Evolutionary conservation across 2,797 vertebrate genomes (phyloP).

Genomic region (Macropus fuliginosus): DNA sequence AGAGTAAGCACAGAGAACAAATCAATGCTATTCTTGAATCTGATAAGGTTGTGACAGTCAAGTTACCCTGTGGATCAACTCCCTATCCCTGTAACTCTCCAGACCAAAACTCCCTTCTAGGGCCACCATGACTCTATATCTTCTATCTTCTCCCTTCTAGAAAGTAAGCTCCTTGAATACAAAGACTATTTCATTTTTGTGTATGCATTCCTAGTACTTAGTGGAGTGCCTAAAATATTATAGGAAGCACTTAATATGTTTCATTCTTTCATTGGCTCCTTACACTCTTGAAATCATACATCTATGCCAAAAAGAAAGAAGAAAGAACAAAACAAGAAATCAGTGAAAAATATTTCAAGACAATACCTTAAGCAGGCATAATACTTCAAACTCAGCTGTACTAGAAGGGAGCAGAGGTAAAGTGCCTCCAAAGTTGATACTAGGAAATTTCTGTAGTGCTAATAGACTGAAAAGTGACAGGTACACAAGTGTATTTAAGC

Average conservation of each 20-base stretch:
- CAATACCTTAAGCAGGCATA: background rate
- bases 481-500: conserved; percentile 72
- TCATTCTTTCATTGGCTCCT: background rate
- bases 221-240: background rate
- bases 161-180: background rate
- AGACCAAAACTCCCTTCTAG: background rate
- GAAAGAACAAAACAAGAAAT: background rate
- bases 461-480: conserved; percentile 75
- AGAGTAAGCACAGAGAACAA: background rate
- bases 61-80: background rate
- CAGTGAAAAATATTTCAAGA: background rate
- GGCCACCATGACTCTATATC: background rate
- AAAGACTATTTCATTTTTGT: background rate
- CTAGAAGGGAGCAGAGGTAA: conserved; percentile 46
- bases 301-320: background rate
- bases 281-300: background rate
- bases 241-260: background rate
- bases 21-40: background rate
- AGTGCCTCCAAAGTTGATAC: conserved; percentile 66
- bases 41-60: background rate
- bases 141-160: background rate
- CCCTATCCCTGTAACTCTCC: background rate
- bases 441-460: background rate
- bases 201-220: background rate
- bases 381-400: conserved; percentile 78